Percentiles rank a stretch among this genome's conserved stretches.
phyloP scores from a whole-genome alignment of 2,113 vertebrate genomes.

The Zonotrichia leucophrys region DNA sequence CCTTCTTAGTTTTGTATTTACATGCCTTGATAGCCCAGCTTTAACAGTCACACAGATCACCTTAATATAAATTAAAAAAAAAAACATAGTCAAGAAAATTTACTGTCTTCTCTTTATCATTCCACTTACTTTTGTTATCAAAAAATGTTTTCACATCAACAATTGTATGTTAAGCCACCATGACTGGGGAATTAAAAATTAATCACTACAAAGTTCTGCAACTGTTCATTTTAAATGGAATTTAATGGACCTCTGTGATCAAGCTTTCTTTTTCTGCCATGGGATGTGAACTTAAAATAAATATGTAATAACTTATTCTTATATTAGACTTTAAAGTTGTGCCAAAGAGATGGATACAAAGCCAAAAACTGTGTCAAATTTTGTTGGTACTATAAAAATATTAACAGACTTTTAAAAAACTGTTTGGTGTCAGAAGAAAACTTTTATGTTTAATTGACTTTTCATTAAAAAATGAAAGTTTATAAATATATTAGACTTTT shows the following conservation, averaged over 20 bases:
- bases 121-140: not conserved
- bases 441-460: not conserved
- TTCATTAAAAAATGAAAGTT: not conserved
- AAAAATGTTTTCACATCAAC: not conserved
- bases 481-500: not conserved
- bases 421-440: not conserved
- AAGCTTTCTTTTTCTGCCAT: not conserved
- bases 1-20: not conserved
- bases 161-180: not conserved
- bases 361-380: not conserved
- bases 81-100: not conserved
- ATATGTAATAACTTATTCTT: not conserved
- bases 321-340: not conserved
- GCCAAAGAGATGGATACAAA: not conserved
- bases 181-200: slow-evolving; percentile 20
- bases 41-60: not conserved
- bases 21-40: not conserved
- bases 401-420: not conserved
- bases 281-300: not conserved
- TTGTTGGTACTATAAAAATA: not conserved
- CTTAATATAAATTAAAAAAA: slow-evolving; percentile 7
- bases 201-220: not conserved
- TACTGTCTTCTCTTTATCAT: not conserved
- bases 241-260: not conserved
- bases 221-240: not conserved